A percentile compares a stretch with the other conserved stretches of the same genome.
Evolutionary conservation across 2,113 vertebrate species (phyloP).

Genomic region (Taurulus bubalis): DNA sequence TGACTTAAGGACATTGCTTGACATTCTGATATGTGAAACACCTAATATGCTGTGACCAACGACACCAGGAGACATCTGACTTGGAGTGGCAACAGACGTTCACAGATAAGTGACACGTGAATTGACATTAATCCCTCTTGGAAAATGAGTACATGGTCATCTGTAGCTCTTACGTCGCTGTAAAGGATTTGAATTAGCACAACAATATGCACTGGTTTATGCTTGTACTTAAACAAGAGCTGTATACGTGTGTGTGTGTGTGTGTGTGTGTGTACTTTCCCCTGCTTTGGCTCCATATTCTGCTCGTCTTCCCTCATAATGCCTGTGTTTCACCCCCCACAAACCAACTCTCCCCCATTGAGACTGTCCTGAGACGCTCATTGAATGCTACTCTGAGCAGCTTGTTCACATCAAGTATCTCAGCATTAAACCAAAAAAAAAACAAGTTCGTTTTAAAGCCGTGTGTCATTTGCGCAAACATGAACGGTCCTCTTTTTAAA

Average conservation of each 20-base stretch:
- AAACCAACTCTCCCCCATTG: background rate
- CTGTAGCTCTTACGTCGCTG: background rate
- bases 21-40: background rate
- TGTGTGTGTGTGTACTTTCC: background rate
- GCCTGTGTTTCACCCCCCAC: background rate
- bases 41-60: background rate
- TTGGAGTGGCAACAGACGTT: background rate
- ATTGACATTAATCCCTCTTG: background rate
- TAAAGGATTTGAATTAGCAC: background rate
- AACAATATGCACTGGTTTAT: background rate
- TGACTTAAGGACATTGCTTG: background rate
- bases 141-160: background rate
- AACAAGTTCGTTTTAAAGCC: background rate
- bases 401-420: conserved; percentile 1
- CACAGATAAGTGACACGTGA: background rate
- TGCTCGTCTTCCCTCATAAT: background rate
- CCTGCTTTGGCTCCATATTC: background rate
- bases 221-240: no score
- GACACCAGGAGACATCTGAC: background rate
- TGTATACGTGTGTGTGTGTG: background rate
- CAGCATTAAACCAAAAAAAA: background rate
- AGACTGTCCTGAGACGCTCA: background rate
- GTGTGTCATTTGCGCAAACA: conserved; percentile 2
- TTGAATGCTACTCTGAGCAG: background rate
- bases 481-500: background rate